These are phyloP conservation scores for Meleagris gallopavo DNA, from an alignment of 2,113 vertebrate genomes.

Conservation along the genomic window DNA sequence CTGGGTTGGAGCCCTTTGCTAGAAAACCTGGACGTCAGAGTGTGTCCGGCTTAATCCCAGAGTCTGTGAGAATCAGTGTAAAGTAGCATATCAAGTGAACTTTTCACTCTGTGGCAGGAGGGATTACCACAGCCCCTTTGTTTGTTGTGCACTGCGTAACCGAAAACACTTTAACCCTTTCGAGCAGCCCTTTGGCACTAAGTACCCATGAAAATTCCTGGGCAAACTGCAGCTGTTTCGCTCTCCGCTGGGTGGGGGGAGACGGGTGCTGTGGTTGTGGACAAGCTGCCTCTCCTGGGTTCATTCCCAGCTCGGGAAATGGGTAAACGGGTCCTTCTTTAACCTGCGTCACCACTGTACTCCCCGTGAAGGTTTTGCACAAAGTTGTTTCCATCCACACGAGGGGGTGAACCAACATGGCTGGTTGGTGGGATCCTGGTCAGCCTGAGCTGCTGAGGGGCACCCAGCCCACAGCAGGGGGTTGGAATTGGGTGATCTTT, in stretches of 20 bases:
- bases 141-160: constrained; percentile 50
- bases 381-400: neutral
- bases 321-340: neutral
- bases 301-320: neutral
- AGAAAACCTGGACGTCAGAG: constrained; percentile 68
- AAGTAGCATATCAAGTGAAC: constrained; percentile 71
- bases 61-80: constrained; percentile 65
- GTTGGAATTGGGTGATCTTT: no score
- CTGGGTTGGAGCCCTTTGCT: constrained; percentile 63
- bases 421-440: no score
- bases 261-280: neutral
- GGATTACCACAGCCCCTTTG: constrained; percentile 70
- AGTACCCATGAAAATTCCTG: constrained; percentile 67
- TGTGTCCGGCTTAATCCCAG: constrained; percentile 67
- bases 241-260: neutral
- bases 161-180: constrained; percentile 71
- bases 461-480: no score
- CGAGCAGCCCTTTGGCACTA: constrained; percentile 25
- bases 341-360: accelerated
- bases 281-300: neutral
- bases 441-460: no score
- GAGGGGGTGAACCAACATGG: neutral
- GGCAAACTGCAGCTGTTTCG: constrained; percentile 65
- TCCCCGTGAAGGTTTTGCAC: neutral
- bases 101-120: constrained; percentile 69